Base-by-base conservation (phyloP, 2,113 vertebrate genomes). In the Crotalus viridis region DNA sequence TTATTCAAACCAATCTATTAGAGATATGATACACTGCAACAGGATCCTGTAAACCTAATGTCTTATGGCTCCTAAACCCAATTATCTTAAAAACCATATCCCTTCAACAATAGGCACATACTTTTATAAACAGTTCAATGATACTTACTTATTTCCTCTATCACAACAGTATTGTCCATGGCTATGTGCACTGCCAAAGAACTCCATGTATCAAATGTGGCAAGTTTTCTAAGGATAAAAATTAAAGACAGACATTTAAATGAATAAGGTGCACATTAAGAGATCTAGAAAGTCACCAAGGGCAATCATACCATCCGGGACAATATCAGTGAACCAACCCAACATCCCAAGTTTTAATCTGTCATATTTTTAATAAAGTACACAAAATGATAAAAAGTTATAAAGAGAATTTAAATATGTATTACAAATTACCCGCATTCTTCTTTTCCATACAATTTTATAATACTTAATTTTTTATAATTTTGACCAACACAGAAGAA, bases 131-230 rank as follows among this genome's bases (percentile, higher is more conserved):
- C 86, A 61, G 22, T 55, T 10, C 0, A 0, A 0, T 2, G 57
- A 89, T 89, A 99, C 99, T 99, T 97, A 99, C 99, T 97, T 97
- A 99, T 99, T 93, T 99, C 99, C 93, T 99, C 99, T 95, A 99
- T 99, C 96, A 99, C 98, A 95, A 99, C 99, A 0, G 99, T 99
- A 98, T 99, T 99, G 97, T 99, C 99, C 99, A 99, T 99, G 0
- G 99, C 99, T 96, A 99, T 98, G 28, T 99, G 99, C 1, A 99
- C 98, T 6, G 99, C 99, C 96, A 99, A 92, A 33, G 98, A 98
- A 93, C 99, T 99, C 99, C 99, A 99, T 0, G 98, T 98, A 95
- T 99, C 99, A 94, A 99, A 99, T 95, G 98, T 97, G 0, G 99
- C 98, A 92, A 99, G 98, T 92, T 99, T 99, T 98, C 99, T 99